Evolutionary conservation across 2,113 vertebrate genomes (phyloP), one percentile per base, ranked within the genome.

Genomic region (Halcyon senegalensis): DNA sequence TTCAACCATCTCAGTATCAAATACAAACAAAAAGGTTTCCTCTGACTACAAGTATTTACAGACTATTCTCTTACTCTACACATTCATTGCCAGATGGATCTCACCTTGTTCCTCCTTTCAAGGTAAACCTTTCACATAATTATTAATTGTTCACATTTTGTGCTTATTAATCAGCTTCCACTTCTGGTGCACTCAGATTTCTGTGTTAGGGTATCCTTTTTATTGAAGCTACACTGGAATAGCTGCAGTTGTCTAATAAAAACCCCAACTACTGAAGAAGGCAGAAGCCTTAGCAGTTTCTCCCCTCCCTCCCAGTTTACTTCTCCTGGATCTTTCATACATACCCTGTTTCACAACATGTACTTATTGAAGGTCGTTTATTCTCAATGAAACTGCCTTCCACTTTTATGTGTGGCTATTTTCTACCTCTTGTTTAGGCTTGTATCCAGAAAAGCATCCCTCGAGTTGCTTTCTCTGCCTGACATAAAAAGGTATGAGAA

Each of bases 241-340:
- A 87, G 13, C 12, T n/a, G 46, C 31, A 64, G 21, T 35, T 39
- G 11, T 25, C 62, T 50, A n/a, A 66, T 6, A 80, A 55, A 48
- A 58, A 11, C 68, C 27, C 2, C 0, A 72, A 41, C 58, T 46
- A 41, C 33, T 15, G 10, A 64, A 11, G 20, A 41, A 55, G 30
- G 66, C 43, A 28, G 8, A 10, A 56, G 31, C 4, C 24, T 27
- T 12, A 0, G 0, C 25, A 55, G 7, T 21, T 88, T 64, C 27
- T 28, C 72, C 37, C 51, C 3, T 12, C 63, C 37, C 35, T 31
- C 41, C 46, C 30, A 73, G 20, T 9, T 19, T 30, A 30, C 30
- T 48, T 84, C 33, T 24, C 53, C 43, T n/a, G 16, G 31, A 87
- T 59, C 76, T 44, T 58, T 58, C 35, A 44, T 5, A 66, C 8